Conservation (phyloP, 2,113 vertebrate genomes). For the Lasiurus borealis region DNA sequence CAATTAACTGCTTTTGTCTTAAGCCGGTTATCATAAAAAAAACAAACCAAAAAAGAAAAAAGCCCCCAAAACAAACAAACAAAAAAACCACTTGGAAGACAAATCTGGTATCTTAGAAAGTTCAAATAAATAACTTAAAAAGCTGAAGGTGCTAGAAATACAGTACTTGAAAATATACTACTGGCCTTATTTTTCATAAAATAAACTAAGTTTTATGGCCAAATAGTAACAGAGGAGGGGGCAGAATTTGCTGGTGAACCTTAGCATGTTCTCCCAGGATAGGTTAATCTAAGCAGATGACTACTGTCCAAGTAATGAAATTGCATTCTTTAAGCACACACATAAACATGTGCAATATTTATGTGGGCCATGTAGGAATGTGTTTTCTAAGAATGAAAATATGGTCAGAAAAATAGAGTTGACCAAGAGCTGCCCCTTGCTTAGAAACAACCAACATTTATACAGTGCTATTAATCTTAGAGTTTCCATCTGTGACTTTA, state of each 20-base stretch:
- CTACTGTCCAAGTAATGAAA: neutral
- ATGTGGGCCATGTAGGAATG: neutral
- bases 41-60: too few relatives aligned
- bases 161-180: neutral
- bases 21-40: neutral
- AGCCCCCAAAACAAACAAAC: too few relatives aligned
- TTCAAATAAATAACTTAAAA: neutral
- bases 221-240: neutral
- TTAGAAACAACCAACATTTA: neutral
- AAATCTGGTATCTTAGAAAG: slow-evolving; percentile 42
- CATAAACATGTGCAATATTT: neutral
- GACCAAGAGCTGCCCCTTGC: neutral
- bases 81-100: neutral
- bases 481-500: neutral
- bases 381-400: neutral
- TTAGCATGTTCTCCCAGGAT: neutral
- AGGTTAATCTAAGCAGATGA: neutral
- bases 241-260: neutral
- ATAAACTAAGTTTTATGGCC: neutral
- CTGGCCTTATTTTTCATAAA: slow-evolving; percentile 2
- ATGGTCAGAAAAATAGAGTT: neutral
- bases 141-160: neutral
- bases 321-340: neutral
- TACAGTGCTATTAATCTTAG: neutral
- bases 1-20: slow-evolving; percentile 45